These are phyloP conservation scores for Tiaroga cobitis DNA, from an alignment of 2,797 vertebrate species.

Conservation along the genomic window DNA sequence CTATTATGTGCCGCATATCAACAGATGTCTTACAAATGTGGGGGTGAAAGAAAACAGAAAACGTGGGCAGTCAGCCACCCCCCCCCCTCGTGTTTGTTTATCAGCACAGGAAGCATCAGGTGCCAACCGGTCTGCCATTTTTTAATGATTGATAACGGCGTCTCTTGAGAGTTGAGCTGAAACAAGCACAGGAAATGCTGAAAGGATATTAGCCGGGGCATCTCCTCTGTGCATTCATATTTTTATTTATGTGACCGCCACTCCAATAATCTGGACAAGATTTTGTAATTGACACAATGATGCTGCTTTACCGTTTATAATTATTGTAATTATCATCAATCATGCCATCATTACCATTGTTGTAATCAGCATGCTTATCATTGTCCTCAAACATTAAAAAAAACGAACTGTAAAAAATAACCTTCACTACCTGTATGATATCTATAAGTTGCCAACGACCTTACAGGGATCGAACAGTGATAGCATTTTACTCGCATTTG, in stretches of 20 bases:
- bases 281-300: conserved; percentile 59
- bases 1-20: neutral
- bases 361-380: conserved; percentile 21
- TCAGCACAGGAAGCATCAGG: conserved; percentile 44
- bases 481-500: neutral
- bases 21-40: conserved; percentile 18
- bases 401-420: neutral
- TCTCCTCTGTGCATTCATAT: conserved; percentile 18
- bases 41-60: conserved; percentile 7
- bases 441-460: neutral
- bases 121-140: conserved; percentile 64
- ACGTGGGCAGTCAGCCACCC: neutral
- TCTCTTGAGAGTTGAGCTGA: conserved; percentile 66
- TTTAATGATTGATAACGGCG: conserved; percentile 79
- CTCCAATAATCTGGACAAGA: conserved; percentile 31
- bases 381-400: neutral
- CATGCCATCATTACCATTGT: conserved; percentile 15
- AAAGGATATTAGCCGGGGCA: conserved; percentile 69
- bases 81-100: conserved; percentile 19
- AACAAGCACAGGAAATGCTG: conserved; percentile 72
- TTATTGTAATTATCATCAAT: conserved; percentile 37
- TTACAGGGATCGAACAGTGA: neutral
- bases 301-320: conserved; percentile 65
- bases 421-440: neutral
- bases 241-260: conserved; percentile 61